A percentile compares a stretch with the other conserved stretches of the same genome.
Evolutionary conservation across 2,888 invertebrate species (phyloP).

Genomic region (Sphaeridia pumilis): DNA sequence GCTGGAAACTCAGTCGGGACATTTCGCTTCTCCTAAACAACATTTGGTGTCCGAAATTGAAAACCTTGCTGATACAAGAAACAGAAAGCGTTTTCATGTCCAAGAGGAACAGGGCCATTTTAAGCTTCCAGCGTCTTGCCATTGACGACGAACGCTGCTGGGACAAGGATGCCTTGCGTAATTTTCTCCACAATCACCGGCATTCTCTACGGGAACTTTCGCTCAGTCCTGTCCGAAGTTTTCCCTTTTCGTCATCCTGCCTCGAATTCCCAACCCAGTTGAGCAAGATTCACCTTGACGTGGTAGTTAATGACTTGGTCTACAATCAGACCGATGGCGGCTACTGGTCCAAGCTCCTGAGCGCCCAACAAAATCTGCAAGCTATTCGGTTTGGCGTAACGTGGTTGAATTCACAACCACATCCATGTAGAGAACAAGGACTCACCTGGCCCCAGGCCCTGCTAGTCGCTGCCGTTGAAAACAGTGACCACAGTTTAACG

Average conservation of each 20-base stretch:
- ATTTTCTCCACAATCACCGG: neutral
- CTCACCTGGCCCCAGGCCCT: neutral
- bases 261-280: neutral
- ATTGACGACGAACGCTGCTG: conserved; percentile 1
- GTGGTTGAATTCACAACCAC: neutral
- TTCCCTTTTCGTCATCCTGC: neutral
- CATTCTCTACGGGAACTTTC: neutral
- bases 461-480: neutral
- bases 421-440: neutral
- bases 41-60: neutral
- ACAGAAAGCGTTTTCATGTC: neutral
- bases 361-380: neutral
- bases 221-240: conserved; percentile 3
- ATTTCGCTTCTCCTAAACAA: conserved; percentile 5
- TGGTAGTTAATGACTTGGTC: neutral
- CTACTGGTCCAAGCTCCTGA: neutral
- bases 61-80: neutral
- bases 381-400: neutral
- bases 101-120: neutral
- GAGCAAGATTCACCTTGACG: neutral
- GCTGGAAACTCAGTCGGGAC: neutral
- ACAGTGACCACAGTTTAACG: neutral
- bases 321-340: neutral
- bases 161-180: conserved; percentile 3
- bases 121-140: neutral